Conservation (phyloP, 1,140 invertebrate genomes). For the Aphis gossypii region DNA sequence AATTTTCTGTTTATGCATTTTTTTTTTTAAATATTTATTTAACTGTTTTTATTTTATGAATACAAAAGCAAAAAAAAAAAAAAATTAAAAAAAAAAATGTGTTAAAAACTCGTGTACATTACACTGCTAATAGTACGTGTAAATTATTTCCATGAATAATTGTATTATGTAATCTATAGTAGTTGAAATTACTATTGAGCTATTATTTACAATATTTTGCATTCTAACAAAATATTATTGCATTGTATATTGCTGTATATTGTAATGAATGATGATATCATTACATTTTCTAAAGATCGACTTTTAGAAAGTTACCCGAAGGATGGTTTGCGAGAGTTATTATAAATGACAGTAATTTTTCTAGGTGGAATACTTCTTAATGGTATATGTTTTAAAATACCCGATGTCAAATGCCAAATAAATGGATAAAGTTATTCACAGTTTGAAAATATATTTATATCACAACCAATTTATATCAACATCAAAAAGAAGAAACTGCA, state of each 20-base stretch:
- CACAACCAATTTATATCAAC: neutral
- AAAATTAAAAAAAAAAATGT: too few relatives aligned
- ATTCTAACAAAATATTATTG: constrained; percentile 11
- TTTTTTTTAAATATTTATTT: too few relatives aligned
- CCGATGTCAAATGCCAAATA: neutral
- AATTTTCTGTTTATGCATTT: too few relatives aligned
- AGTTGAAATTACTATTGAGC: too few relatives aligned
- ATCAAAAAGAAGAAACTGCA: constrained; percentile 39
- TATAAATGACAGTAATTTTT: constrained; percentile 42
- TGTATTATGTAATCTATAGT: too few relatives aligned
- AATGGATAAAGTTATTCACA: neutral
- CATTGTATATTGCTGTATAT: neutral
- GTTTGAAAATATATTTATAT: neutral
- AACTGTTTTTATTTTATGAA: too few relatives aligned
- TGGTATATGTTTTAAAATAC: constrained; percentile 31
- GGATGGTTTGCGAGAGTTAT: constrained; percentile 56
- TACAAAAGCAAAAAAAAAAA: too few relatives aligned
- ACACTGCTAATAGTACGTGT: too few relatives aligned
- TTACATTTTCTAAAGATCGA: constrained; percentile 24
- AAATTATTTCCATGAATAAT: too few relatives aligned
- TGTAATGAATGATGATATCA: neutral
- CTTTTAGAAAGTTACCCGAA: neutral
- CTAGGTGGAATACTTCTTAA: constrained; percentile 30
- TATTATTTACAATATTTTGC: too few relatives aligned
- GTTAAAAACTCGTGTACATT: too few relatives aligned